phyloP scores from a whole-genome alignment of 2,113 vertebrate genomes.

The Eulacestoma nigropectus region DNA sequence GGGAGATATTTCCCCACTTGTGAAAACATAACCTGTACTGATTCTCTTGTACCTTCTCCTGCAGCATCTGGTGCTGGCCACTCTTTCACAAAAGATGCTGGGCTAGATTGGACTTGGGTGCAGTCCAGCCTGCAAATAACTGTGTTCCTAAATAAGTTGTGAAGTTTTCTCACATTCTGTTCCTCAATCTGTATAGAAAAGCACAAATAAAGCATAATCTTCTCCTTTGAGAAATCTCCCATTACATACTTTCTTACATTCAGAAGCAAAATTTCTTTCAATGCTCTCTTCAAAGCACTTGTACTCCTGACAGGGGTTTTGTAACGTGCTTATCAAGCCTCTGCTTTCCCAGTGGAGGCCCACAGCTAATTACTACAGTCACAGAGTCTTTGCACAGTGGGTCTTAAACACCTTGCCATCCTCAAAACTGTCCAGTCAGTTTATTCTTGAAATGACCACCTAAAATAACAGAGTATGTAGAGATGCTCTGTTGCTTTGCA shows the following conservation, averaged over 20 bases:
- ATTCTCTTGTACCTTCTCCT: neutral
- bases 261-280: conserved; percentile 27
- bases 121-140: neutral
- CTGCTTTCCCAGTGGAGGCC: neutral
- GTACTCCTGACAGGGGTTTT: conserved; percentile 3
- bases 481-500: neutral
- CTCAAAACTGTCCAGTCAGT: neutral
- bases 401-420: neutral
- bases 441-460: conserved; percentile 6
- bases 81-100: neutral
- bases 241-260: conserved; percentile 23
- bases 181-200: neutral
- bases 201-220: conserved; percentile 13
- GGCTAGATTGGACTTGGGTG: neutral
- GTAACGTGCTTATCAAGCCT: conserved; percentile 50
- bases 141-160: neutral
- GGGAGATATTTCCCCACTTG: neutral
- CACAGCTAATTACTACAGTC: conserved; percentile 49
- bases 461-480: neutral
- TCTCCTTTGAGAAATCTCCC: conserved; percentile 20
- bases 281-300: conserved; percentile 44
- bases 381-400: neutral
- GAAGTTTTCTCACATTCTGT: conserved; percentile 12
- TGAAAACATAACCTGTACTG: neutral
- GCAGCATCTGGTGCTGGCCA: neutral